Evolutionary conservation across 2,888 invertebrate genomes (phyloP).

Genomic region (Tachystola acroxantha): DNA sequence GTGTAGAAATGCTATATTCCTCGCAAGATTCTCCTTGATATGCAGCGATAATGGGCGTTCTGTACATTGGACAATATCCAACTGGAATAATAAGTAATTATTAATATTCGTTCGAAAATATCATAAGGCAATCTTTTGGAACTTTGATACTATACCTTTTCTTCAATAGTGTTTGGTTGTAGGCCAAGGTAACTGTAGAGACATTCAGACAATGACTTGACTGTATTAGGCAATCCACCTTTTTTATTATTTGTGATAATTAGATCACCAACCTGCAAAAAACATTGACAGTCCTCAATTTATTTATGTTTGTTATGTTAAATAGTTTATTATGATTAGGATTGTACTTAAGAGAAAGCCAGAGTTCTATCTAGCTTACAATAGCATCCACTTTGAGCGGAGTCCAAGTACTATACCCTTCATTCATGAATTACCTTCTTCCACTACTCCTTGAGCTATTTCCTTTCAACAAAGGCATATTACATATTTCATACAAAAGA

Average conservation of each 20-base stretch:
- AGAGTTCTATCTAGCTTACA: no score
- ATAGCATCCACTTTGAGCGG: no score
- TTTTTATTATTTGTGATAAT: constrained; percentile 62
- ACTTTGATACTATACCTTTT: constrained; percentile 48
- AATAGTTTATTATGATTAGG: background rate
- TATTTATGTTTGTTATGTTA: constrained; percentile 4
- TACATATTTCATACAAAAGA: no score
- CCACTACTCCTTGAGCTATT: no score
- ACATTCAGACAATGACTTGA: constrained; percentile 59
- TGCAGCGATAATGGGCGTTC: constrained; percentile 55
- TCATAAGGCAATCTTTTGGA: background rate
- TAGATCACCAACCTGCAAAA: constrained; percentile 64
- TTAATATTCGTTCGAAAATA: constrained; percentile 2
- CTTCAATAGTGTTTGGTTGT: constrained; percentile 50
- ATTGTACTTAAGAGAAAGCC: no score
- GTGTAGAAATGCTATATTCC: constrained; percentile 63
- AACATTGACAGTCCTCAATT: no score
- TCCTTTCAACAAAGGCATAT: no score
- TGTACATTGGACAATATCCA: constrained; percentile 63
- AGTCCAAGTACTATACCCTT: no score
- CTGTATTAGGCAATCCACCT: constrained; percentile 48
- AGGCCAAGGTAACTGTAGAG: constrained; percentile 61
- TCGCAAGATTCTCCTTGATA: constrained; percentile 63
- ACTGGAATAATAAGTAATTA: constrained; percentile 55
- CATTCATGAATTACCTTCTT: no score